Evolutionary conservation across 2,888 invertebrate genomes (phyloP), one percentile per base, ranked within the genome.

Genomic region (Tipula confusa): DNA sequence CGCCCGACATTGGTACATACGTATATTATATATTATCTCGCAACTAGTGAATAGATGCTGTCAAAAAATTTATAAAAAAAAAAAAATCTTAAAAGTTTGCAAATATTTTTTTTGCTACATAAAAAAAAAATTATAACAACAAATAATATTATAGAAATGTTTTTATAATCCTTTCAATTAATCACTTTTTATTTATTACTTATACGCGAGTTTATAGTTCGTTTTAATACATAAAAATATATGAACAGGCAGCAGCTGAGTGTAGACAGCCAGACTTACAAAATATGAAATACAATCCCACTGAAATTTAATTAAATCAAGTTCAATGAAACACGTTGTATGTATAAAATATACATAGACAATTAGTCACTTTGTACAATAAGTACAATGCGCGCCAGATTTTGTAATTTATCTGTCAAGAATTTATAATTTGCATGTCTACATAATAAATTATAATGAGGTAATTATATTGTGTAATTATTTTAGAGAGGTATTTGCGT

Each of bases 161-260:
- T 43, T 64, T 24, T 64, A n/a, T 64, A 64, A 64, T 64, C 64
- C 64, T 64, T 64, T 64, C 64, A 64, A 64, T 64, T 64, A 64
- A 64, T 64, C 64, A 64, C 64, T 64, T 24, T 11, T 13, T 24
- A 64, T 64, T 64, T 64, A 64, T 64, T 64, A 64, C 64, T 64
- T 64, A 64, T n/a, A 31, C n/a, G 33, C 33, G n/a, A n/a, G n/a
- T 33, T 1, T 33, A 33, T 1, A 33, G 33, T 33, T 33, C 33
- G 33, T 33, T 33, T 7, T 33, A 33, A 33, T 33, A 0, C n/a
- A n/a, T n/a, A n/a, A n/a, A n/a, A n/a, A 5, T 24, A 24, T 24
- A 64, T 15, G 24, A 64, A 64, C 64, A 24, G 64, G 64, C 64
- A 64, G 64, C 43, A 43, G 15, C 9, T 24, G 33, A 33, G 7